phyloP scores from a whole-genome alignment of 1,140 invertebrate species.

The Oreohelix idahoensis region DNA sequence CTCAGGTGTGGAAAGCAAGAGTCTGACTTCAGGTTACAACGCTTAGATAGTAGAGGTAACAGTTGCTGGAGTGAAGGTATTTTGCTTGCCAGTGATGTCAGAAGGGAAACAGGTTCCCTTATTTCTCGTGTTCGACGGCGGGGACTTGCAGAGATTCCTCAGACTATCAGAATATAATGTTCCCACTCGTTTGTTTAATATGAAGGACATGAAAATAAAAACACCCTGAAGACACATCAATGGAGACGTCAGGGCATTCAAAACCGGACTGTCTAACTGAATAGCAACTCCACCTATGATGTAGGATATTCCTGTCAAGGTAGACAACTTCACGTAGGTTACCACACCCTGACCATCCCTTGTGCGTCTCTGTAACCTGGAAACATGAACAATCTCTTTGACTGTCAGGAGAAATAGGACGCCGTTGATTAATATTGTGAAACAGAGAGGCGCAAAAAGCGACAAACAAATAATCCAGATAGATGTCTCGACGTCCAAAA shows the following conservation, averaged over 20 bases:
- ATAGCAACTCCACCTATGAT: not conserved
- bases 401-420: not conserved
- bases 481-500: not conserved
- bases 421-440: not conserved
- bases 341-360: conserved; percentile 3
- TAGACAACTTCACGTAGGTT: conserved; percentile 19
- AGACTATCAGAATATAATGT: not conserved
- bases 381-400: not conserved
- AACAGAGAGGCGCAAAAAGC: not conserved
- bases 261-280: not conserved
- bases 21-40: too few relatives aligned
- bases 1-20: too few relatives aligned
- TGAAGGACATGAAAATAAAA: conserved; percentile 26
- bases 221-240: conserved; percentile 9
- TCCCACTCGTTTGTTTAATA: conserved; percentile 6
- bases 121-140: too few relatives aligned
- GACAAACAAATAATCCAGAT: not conserved
- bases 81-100: too few relatives aligned
- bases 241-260: not conserved
- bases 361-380: not conserved
- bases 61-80: too few relatives aligned
- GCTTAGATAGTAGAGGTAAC: too few relatives aligned
- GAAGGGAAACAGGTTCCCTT: too few relatives aligned
- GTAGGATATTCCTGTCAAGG: conserved; percentile 1
- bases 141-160: too few relatives aligned